Evolutionary conservation across 2,797 vertebrate species (phyloP).

Genomic region (Gorsachius magnificus): DNA sequence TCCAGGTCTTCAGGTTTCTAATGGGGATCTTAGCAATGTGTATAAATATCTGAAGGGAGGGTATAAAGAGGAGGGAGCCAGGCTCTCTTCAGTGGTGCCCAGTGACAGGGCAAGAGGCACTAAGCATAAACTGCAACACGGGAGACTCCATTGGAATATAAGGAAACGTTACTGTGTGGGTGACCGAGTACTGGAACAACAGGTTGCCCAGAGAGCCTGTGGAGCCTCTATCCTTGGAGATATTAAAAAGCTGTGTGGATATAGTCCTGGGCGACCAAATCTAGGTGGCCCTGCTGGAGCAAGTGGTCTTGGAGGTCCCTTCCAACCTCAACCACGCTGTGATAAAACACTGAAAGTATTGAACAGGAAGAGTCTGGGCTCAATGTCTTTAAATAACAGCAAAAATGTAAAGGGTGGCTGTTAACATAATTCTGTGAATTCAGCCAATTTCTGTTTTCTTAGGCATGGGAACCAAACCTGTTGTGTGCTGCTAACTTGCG

Average conservation of each 20-base stretch:
- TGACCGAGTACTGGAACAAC: background rate
- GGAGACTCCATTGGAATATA: background rate
- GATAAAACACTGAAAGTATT: background rate
- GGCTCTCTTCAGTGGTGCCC: background rate
- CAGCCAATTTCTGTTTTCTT: background rate
- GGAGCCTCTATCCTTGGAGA: background rate
- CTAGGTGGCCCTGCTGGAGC: background rate
- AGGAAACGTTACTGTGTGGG: background rate
- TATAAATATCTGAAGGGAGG: background rate
- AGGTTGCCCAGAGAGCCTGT: background rate
- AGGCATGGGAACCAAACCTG: background rate
- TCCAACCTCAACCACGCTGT: background rate
- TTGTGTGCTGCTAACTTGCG: background rate
- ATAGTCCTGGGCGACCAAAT: background rate
- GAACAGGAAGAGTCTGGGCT: background rate
- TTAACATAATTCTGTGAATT: background rate
- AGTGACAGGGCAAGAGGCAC: background rate
- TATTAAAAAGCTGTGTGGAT: background rate
- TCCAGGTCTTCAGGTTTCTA: background rate
- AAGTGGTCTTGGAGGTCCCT: background rate
- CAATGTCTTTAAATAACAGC: background rate
- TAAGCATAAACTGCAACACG: background rate
- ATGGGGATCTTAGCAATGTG: background rate
- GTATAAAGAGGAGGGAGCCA: background rate
- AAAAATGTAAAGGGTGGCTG: background rate